Evolutionary conservation across 2,113 vertebrate genomes (phyloP).

Genomic region (Neoarius graeffei): DNA sequence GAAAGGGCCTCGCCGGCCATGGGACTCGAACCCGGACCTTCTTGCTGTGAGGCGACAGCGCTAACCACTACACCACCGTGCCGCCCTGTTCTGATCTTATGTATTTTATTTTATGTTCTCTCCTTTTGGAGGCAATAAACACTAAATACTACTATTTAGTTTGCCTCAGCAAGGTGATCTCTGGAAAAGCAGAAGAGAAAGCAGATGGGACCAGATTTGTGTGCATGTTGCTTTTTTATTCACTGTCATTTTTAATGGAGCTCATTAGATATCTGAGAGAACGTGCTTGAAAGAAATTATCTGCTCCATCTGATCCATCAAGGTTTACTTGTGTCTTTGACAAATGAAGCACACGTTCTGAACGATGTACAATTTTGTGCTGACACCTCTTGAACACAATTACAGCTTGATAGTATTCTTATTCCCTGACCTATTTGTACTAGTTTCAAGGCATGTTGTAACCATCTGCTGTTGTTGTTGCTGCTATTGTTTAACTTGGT

Average conservation of each 20-base stretch:
- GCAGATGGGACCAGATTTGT: conserved; percentile 30
- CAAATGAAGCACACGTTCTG: neutral
- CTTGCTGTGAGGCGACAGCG: no score
- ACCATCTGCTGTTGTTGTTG: no score
- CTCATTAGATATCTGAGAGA: conserved; percentile 19
- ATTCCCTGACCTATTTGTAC: neutral
- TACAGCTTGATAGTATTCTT: neutral
- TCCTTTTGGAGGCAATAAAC: no score
- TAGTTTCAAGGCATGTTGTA: neutral
- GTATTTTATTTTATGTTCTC: no score
- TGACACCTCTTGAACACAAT: neutral
- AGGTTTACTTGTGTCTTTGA: neutral
- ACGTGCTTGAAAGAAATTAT: conserved; percentile 11
- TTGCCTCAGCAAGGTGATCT: neutral
- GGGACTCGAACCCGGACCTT: no score
- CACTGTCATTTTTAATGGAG: conserved; percentile 2
- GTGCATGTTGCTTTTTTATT: neutral
- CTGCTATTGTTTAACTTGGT: no score
- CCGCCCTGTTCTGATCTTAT: no score
- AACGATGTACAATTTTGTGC: neutral
- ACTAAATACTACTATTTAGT: no score
- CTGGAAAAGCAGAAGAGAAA: neutral
- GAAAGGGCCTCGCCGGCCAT: no score
- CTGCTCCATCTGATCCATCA: neutral
- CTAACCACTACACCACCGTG: no score